Evolutionary conservation across 2,797 vertebrate species (phyloP).

Genomic region (Enteromius viviparus): DNA sequence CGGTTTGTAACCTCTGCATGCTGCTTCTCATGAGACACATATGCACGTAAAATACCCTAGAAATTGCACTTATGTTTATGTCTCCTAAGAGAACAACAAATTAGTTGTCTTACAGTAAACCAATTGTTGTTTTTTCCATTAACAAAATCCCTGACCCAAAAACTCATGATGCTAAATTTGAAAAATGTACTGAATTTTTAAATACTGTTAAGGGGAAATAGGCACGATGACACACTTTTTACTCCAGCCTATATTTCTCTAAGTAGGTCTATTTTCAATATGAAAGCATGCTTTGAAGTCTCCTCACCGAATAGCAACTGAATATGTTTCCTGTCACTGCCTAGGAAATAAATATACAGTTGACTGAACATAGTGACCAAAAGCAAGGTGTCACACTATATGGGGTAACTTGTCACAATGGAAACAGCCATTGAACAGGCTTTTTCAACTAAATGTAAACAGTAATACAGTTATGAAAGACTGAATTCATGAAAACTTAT

Average conservation of each 20-base stretch:
- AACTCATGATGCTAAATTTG: background rate
- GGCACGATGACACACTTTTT: conserved; percentile 1
- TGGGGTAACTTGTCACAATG: background rate
- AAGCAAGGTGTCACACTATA: background rate
- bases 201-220: background rate
- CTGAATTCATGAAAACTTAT: background rate
- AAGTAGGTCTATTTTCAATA: background rate
- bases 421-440: background rate
- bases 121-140: background rate
- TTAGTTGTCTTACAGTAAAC: background rate
- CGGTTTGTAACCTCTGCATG: background rate
- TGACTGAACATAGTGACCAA: background rate
- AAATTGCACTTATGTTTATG: background rate
- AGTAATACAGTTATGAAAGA: background rate
- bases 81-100: background rate
- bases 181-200: background rate
- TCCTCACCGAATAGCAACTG: background rate
- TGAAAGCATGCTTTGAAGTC: background rate
- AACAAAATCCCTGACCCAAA: background rate
- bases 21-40: background rate
- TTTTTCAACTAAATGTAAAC: background rate
- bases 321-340: background rate
- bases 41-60: background rate
- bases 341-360: too few relatives aligned
- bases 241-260: background rate